Evolutionary conservation across 2,113 vertebrate genomes (phyloP).

Genomic region (Kobus ellipsiprymnus): DNA sequence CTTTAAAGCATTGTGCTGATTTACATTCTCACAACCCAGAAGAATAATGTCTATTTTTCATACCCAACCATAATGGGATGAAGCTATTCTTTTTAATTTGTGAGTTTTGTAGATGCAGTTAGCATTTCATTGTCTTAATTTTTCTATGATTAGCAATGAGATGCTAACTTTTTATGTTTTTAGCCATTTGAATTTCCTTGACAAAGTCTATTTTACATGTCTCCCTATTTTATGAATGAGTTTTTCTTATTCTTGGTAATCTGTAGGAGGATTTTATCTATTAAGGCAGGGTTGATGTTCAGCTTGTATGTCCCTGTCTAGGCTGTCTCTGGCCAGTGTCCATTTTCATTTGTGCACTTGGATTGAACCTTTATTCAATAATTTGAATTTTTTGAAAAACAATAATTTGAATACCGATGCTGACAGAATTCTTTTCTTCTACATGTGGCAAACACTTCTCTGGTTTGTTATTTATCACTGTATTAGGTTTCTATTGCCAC

Average conservation of each 20-base stretch:
- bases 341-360: background rate
- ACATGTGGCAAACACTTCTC: background rate
- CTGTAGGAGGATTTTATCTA: background rate
- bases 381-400: background rate
- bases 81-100: background rate
- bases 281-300: background rate
- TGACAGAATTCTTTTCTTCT: background rate
- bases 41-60: background rate
- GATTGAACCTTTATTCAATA: background rate
- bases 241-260: background rate
- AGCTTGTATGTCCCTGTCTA: background rate
- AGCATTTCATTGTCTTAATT: background rate
- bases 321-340: background rate
- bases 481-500: background rate
- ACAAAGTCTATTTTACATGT: background rate
- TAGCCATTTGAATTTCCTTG: background rate
- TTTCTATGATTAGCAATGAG: background rate
- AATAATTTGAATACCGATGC: background rate
- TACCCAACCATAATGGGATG: background rate
- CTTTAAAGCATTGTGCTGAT: background rate
- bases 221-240: background rate
- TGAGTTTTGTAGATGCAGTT: background rate
- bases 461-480: background rate
- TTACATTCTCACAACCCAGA: background rate
- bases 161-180: background rate